Evolutionary conservation across 2,113 vertebrate species (phyloP), one percentile per base, ranked within the genome.

Genomic region (Sinocyclocheilus grahami): DNA sequence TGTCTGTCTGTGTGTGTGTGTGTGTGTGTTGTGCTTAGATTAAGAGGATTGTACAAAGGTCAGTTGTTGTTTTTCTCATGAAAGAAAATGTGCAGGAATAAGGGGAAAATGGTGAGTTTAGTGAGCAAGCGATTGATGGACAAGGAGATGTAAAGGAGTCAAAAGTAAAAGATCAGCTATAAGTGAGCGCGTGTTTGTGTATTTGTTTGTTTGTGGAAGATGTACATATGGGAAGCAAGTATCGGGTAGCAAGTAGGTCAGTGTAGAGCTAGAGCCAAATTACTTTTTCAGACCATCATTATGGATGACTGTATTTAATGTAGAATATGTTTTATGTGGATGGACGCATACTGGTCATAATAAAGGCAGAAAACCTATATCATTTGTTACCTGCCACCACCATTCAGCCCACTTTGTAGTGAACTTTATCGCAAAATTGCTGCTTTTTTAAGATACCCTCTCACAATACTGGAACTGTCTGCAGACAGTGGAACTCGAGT

Each of bases 1-100:
- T 69, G n/a, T 27, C 58, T 37, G 39, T 67, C 27, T 39, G 58
- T 55, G 16, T 24, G 71, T 76, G 79, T 83, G 62, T 67, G 46
- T 11, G 46, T 48, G 9, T 24, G 58, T 76, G 85, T 82, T 71
- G 48, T 75, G 14, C 27, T 58, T 55, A 30, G 74, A 67, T 82
- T 83, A 78, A 81, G 72, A 46, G 48, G 81, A 78, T 78, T 83
- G 74, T 87, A 78, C 53, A 58, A 60, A 42, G 78, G 58, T 22
- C 22, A 13, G 33, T 63, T 62, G 30, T 80, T 80, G 33, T 42
- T 80, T 46, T 80, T n/a, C 53, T 78, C 20, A n/a, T 20, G 16
- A 71, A 53, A 86, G 51, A 58, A 62, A 62, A 62, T 62, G 22
- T 62, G 58, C 22, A 11, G 58, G 42, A 79, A 67, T 69, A 51